A percentile compares a stretch with the other conserved stretches of the same genome.
Evolutionary conservation across 2,797 vertebrate genomes (phyloP).

Genomic region (Phaenicophaeus curvirostris): DNA sequence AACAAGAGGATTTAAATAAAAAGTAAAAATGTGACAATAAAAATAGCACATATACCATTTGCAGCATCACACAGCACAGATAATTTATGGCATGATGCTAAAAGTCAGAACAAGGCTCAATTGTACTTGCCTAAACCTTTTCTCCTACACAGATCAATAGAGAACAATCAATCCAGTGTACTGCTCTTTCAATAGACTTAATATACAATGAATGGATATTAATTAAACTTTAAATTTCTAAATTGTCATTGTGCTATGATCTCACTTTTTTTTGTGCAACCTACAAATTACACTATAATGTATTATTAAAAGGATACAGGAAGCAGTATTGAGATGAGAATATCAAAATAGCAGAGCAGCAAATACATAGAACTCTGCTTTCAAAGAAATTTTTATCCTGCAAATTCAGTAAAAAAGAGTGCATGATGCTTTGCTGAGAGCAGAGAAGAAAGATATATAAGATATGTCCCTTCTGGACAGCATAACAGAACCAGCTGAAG

Average conservation of each 20-base stretch:
- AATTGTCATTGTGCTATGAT: conserved; percentile 15
- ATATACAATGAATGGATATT: not conserved
- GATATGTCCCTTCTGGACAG: not conserved
- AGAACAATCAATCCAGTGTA: conserved; percentile 35
- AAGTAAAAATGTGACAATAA: not conserved
- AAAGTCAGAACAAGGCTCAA: conserved; percentile 12
- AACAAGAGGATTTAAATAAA: conserved; percentile 1
- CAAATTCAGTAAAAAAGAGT: not conserved
- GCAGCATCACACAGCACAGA: not conserved
- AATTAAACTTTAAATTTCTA: conserved; percentile 49
- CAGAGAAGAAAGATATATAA: not conserved
- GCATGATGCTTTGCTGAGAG: not conserved
- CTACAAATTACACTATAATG: conserved; percentile 3
- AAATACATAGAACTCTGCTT: conserved; percentile 17
- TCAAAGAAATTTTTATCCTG: conserved; percentile 8
- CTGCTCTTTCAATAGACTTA: conserved; percentile 14
- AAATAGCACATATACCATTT: conserved; percentile 15
- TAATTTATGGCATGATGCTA: not conserved
- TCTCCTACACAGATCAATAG: not conserved
- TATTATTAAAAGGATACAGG: conserved; percentile 26
- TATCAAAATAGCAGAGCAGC: conserved; percentile 11
- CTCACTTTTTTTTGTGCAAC: not conserved
- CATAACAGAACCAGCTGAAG: not conserved
- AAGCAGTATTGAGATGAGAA: conserved; percentile 16
- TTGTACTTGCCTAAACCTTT: conserved; percentile 13